Evolutionary conservation across 2,113 vertebrate genomes (phyloP).

Genomic region (Tenebrosternarchus preto): DNA sequence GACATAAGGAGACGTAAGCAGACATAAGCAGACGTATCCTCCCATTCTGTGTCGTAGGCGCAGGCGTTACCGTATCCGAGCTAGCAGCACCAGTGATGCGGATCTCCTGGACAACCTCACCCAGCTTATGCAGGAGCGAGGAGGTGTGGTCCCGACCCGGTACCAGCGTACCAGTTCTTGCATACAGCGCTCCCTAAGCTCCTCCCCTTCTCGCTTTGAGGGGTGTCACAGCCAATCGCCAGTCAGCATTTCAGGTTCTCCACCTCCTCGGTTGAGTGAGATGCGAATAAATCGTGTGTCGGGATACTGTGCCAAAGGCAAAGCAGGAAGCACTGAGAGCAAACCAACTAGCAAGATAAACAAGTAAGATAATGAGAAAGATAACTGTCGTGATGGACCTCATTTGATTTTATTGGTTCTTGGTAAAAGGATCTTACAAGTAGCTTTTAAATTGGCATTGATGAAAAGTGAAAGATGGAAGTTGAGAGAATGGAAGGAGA

Average conservation of each 20-base stretch:
- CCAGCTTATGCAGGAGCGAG: constrained; percentile 92
- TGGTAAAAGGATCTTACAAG: constrained; percentile 5
- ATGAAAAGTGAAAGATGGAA: not conserved
- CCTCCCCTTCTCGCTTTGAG: constrained; percentile 89
- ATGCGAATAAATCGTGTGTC: constrained; percentile 76
- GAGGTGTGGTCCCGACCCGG: constrained; percentile 82
- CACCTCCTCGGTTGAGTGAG: constrained; percentile 84
- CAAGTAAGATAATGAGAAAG: constrained; percentile 75
- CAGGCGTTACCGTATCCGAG: constrained; percentile 88
- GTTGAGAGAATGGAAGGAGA: not conserved
- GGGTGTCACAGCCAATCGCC: constrained; percentile 89
- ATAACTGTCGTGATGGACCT: not conserved
- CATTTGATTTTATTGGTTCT: not conserved
- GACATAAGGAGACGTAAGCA: too few species aligned
- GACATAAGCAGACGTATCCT: not conserved
- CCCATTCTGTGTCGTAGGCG: constrained; percentile 61
- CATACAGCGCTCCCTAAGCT: constrained; percentile 92
- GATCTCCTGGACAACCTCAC: constrained; percentile 94
- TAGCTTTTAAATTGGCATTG: constrained; percentile 5
- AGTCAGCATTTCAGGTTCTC: constrained; percentile 87
- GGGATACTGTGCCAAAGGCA: constrained; percentile 71
- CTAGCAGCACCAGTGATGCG: constrained; percentile 91
- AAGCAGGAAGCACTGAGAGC: constrained; percentile 74
- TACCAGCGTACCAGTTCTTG: constrained; percentile 85
- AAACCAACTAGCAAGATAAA: constrained; percentile 87